These are phyloP conservation scores for Anguilla anguilla DNA, from an alignment of 2,797 vertebrate genomes.

Conservation along the genomic window DNA sequence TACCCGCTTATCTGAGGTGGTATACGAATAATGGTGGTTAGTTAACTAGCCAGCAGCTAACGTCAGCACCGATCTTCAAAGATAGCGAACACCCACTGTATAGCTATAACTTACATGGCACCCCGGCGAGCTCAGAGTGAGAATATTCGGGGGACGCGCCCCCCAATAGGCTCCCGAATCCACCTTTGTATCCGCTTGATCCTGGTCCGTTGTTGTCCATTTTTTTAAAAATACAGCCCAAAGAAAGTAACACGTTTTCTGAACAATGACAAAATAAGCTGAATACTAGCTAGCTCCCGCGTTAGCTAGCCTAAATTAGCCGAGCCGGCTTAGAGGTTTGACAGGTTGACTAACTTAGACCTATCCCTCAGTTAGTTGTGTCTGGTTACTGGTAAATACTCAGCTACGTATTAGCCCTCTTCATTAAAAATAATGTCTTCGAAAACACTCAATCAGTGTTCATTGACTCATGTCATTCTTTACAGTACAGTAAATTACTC, in stretches of 20 bases:
- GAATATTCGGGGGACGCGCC: slow-evolving; percentile 68
- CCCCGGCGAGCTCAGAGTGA: slow-evolving; percentile 76
- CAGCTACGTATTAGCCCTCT: neutral
- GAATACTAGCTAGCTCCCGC: neutral
- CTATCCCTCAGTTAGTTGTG: neutral
- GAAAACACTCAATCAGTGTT: neutral
- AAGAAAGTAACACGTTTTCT: neutral
- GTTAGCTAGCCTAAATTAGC: neutral
- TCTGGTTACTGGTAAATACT: neutral
- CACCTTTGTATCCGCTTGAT: slow-evolving; percentile 61
- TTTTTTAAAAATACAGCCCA: neutral
- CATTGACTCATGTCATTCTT: neutral
- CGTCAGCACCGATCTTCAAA: neutral
- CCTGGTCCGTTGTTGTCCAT: slow-evolving; percentile 55
- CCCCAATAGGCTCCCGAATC: slow-evolving; percentile 72
- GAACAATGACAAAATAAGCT: neutral
- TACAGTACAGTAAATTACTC: neutral
- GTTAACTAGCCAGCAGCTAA: neutral
- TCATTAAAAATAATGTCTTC: neutral
- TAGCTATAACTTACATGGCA: slow-evolving; percentile 75
- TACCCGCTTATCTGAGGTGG: neutral
- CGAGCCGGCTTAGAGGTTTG: neutral
- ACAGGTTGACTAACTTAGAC: neutral
- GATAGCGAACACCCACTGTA: neutral
- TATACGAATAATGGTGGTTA: neutral